Evolutionary conservation across 2,113 vertebrate genomes (phyloP).

Genomic region (Gila orcuttii): DNA sequence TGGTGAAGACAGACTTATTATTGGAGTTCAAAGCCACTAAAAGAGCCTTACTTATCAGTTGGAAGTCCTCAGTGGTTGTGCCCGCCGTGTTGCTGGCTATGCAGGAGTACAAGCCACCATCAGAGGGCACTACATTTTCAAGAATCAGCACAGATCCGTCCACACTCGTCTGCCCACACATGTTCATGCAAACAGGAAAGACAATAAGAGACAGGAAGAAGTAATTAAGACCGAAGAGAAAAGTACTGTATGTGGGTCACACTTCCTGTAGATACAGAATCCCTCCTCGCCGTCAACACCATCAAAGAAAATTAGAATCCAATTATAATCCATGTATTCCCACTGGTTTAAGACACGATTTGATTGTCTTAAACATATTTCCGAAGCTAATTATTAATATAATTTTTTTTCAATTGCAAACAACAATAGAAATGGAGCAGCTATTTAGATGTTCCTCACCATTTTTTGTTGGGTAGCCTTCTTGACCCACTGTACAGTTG

Average conservation of each 20-base stretch:
- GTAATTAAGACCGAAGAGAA: background rate
- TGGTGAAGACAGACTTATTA: too few species aligned
- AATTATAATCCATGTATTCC: slow-evolving; percentile 6
- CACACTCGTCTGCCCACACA: slow-evolving; percentile 44
- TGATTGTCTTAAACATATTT: background rate
- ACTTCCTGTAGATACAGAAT: slow-evolving; percentile 27
- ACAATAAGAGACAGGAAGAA: slow-evolving; percentile 15
- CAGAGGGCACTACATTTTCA: slow-evolving; percentile 69
- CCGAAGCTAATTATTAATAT: background rate
- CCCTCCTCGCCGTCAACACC: background rate
- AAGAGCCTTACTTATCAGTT: slow-evolving; percentile 71
- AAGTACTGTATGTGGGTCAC: background rate
- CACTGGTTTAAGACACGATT: background rate
- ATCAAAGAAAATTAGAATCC: background rate
- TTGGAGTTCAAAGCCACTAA: background rate
- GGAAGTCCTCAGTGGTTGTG: slow-evolving; percentile 68
- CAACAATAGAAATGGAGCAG: background rate
- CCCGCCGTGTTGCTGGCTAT: slow-evolving; percentile 66
- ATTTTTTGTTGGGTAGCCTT: slow-evolving; percentile 62
- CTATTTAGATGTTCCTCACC: slow-evolving; percentile 54
- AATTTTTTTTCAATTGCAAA: background rate
- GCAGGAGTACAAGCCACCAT: slow-evolving; percentile 78
- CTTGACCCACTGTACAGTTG: slow-evolving; percentile 71
- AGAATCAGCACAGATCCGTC: slow-evolving; percentile 62
- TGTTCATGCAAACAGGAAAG: slow-evolving; percentile 11